Evolutionary conservation across 2,113 vertebrate species (phyloP), one percentile per base, ranked within the genome.

Genomic region (Lethenteron reissneri): DNA sequence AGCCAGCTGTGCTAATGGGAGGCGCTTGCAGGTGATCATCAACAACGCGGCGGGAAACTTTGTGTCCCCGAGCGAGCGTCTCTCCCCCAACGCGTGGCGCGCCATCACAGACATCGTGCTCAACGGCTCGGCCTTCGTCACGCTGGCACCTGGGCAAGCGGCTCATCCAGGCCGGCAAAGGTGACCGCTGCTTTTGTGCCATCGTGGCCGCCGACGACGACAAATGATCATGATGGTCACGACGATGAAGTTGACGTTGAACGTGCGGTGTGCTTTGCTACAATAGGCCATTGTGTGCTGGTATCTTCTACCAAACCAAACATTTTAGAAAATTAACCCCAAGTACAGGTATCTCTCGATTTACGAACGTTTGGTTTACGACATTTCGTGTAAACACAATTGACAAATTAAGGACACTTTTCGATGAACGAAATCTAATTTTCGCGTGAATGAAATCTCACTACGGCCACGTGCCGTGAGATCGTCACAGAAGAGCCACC

Each of bases 21-120:
- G 41, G 41, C 41, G 41, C 41, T 41, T 68, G 11, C 64, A 96
- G 94, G 79, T 96, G 69, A 83, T 99, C 75, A 85, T 99, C 79
- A 99, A 96, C 79, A 99, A 96, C 0, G 92, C 94, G 10, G 94
- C 90, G 10, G 94, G 89, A 56, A 99, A 99, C 78, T 99, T 97
- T 73, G 75, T 96, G 73, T 86, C 85, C 56, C 94, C 90, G 10
- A 85, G 84, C 7, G 92, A 99, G 79, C 81, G 83, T 60, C 83
- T 99, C 69, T 86, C 92, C 15, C 74, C 89, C 56, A 97, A 95
- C 62, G 92, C 81, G 15, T 99, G 87, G 88, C 89, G 76, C 78
- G 85, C 84, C 13, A 84, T 97, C 78, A 88, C 84, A 0, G 94
- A 95, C 78, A 97, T 90, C 15, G 89, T 95, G 71, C 84, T 97